Evolutionary conservation across 2,113 vertebrate genomes (phyloP).

Genomic region (Sphyrna mokarran): DNA sequence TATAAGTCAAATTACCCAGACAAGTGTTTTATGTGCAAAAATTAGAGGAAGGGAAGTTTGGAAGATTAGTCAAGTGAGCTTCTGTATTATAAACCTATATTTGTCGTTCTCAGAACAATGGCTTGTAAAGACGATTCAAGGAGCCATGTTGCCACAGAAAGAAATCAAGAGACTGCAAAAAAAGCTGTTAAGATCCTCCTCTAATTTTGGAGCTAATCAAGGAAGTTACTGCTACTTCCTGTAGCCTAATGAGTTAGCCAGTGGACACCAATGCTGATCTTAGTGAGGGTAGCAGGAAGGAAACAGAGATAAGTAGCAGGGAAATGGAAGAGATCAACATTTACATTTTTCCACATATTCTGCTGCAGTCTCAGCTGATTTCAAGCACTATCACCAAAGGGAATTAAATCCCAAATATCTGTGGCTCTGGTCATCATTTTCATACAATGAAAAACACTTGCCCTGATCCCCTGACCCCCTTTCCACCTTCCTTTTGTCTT

Average conservation of each 20-base stretch:
- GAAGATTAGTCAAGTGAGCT: not conserved
- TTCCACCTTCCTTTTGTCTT: not conserved
- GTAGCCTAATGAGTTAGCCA: not conserved
- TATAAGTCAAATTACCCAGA: not conserved
- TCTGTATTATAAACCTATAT: not conserved
- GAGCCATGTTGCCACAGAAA: not conserved
- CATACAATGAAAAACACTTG: not conserved
- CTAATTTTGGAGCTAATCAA: not conserved
- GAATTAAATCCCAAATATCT: not conserved
- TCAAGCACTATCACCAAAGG: not conserved
- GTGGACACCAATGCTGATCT: not conserved
- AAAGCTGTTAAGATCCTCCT: not conserved
- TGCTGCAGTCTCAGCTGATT: not conserved
- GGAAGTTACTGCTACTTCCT: not conserved
- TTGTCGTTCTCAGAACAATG: not conserved
- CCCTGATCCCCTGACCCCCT: not conserved
- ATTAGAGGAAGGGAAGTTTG: not conserved
- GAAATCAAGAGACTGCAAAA: not conserved
- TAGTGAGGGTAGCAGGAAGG: not conserved
- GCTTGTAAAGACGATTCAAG: not conserved
- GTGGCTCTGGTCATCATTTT: not conserved
- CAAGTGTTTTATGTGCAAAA: not conserved
- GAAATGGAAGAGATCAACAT: not conserved
- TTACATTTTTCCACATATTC: not conserved
- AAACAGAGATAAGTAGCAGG: not conserved